These are phyloP conservation scores for Drosophila planitibia DNA, from an alignment of 2,888 invertebrate species.

Conservation along the genomic window DNA sequence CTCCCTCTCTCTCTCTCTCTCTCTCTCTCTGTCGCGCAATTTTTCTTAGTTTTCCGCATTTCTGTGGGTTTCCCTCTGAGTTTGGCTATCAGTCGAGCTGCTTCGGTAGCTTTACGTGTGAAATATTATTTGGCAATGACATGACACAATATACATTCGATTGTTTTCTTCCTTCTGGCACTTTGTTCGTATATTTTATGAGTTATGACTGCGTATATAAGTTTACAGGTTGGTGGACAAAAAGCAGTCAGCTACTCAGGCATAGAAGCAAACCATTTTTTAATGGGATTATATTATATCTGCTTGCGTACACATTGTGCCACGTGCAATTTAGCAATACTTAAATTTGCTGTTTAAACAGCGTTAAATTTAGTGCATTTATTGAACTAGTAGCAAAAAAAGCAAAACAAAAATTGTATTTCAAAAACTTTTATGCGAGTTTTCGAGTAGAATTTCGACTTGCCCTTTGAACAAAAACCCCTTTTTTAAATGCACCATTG, in stretches of 20 bases:
- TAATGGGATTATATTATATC: not conserved
- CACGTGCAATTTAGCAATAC: not conserved
- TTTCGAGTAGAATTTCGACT: not conserved
- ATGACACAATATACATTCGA: constrained; percentile 61
- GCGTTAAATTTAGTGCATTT: not conserved
- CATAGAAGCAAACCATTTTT: not conserved
- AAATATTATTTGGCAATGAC: constrained; percentile 72
- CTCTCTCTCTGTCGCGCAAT: constrained; percentile 30
- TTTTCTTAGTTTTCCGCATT: constrained; percentile 64
- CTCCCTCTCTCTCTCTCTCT: constrained; percentile 11
- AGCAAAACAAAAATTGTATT: not conserved
- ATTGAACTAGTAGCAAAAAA: not conserved
- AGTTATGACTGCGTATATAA: constrained; percentile 16
- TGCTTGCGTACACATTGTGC: not conserved
- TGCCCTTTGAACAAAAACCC: not conserved
- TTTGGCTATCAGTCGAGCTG: constrained; percentile 8
- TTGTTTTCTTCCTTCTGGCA: constrained; percentile 33
- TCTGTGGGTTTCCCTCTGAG: constrained; percentile 38
- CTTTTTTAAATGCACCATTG: not conserved
- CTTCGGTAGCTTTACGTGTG: constrained; percentile 50
- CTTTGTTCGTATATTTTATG: constrained; percentile 29
- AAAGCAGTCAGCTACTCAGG: not conserved
- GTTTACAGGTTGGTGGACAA: not conserved
- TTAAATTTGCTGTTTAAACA: not conserved
- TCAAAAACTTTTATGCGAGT: not conserved